Evolutionary conservation across 2,888 invertebrate genomes (phyloP).

Genomic region (Amblyteles armatorius): DNA sequence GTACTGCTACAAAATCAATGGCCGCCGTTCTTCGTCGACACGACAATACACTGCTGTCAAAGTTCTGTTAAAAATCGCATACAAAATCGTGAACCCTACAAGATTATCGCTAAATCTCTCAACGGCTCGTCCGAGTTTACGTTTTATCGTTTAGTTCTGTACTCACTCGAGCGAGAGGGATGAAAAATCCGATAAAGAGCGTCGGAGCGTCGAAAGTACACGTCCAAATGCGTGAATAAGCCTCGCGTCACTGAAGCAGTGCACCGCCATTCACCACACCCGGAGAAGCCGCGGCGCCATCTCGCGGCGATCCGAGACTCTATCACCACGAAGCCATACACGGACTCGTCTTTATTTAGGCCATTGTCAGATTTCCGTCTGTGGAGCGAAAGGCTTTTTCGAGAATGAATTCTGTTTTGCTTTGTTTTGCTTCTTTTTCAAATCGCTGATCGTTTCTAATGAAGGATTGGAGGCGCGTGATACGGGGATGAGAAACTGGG

Average conservation of each 20-base stretch:
- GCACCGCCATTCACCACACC: slow-evolving; percentile 60
- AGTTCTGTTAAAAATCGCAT: not conserved
- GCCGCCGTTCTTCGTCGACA: slow-evolving; percentile 58
- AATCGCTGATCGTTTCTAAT: not conserved
- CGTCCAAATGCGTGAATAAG: slow-evolving; percentile 65
- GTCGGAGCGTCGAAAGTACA: not conserved
- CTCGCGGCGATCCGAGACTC: slow-evolving; percentile 39
- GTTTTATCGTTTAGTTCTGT: not conserved
- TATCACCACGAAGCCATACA: slow-evolving; percentile 54
- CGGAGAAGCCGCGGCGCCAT: slow-evolving; percentile 58
- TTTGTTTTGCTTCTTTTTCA: not conserved
- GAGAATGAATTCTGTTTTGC: not conserved
- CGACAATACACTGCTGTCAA: slow-evolving; percentile 49
- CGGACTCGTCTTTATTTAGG: slow-evolving; percentile 66
- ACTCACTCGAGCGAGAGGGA: slow-evolving; percentile 51
- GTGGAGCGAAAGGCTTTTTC: slow-evolving; percentile 16
- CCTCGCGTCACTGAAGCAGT: slow-evolving; percentile 65
- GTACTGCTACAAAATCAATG: slow-evolving; percentile 55
- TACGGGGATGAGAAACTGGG: not conserved
- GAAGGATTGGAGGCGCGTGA: not conserved
- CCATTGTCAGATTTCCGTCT: slow-evolving; percentile 62
- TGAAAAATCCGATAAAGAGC: slow-evolving; percentile 18
- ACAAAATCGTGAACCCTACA: not conserved
- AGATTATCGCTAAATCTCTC: not conserved
- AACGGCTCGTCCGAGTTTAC: not conserved